Conservation (phyloP, 2,113 vertebrate species). For the Canis aureus region DNA sequence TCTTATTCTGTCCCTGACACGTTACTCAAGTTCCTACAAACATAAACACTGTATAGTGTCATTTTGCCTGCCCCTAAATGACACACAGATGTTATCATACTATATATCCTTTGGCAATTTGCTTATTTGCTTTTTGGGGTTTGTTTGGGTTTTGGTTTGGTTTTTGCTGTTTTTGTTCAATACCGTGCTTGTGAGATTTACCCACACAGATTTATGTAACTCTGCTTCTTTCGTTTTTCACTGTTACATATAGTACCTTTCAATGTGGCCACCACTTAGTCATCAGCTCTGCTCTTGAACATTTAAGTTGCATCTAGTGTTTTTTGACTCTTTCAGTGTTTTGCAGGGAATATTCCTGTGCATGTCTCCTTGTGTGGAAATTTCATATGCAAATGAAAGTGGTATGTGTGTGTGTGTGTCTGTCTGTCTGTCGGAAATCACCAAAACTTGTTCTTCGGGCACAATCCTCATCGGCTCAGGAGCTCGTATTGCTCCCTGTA, state of each 20-base stretch:
- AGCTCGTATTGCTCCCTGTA: neutral
- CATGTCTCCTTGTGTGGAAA: neutral
- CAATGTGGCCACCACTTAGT: neutral
- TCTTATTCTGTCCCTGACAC: neutral
- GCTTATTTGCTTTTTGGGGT: neutral
- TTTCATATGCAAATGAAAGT: neutral
- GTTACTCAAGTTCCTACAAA: neutral
- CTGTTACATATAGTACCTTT: neutral
- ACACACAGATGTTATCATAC: neutral
- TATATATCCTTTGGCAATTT: neutral
- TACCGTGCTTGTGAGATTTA: neutral
- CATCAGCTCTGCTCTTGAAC: neutral
- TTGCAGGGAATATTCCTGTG: neutral
- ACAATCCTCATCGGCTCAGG: neutral
- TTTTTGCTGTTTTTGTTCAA: neutral
- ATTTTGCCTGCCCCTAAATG: conserved; percentile 21
- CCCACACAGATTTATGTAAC: neutral
- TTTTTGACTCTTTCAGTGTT: neutral
- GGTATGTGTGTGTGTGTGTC: neutral
- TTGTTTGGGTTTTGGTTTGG: neutral
- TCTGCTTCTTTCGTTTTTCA: neutral
- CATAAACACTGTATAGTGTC: neutral
- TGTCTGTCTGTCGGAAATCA: neutral
- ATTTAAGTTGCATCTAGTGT: neutral
- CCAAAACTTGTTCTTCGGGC: neutral